Conservation (phyloP, 2,888 invertebrate species). For the Dynastes maya region DNA sequence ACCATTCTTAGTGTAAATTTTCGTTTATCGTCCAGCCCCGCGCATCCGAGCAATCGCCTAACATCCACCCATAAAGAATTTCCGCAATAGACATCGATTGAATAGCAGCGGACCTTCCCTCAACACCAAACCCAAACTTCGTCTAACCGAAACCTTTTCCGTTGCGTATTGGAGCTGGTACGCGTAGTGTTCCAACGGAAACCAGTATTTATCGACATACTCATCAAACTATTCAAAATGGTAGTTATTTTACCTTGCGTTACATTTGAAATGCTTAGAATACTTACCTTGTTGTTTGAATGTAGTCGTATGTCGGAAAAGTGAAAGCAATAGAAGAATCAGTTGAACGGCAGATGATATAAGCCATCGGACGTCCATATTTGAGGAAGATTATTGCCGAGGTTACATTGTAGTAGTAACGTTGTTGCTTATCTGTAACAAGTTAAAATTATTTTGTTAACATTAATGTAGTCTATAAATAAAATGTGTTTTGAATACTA, state of each 20-base stretch:
- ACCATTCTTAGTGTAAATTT: constrained; percentile 42
- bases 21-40: constrained; percentile 22
- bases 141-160: constrained; percentile 35
- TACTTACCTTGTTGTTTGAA: constrained; percentile 67
- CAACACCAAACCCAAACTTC: constrained; percentile 29
- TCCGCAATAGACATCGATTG: constrained; percentile 38
- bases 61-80: constrained; percentile 33
- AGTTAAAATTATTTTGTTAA: constrained; percentile 58
- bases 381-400: constrained; percentile 62
- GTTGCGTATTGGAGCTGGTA: not conserved
- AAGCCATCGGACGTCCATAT: constrained; percentile 69
- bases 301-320: constrained; percentile 65
- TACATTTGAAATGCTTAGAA: constrained; percentile 16
- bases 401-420: constrained; percentile 65
- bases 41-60: constrained; percentile 8
- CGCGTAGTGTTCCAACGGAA: constrained; percentile 10
- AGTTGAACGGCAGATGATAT: constrained; percentile 63
- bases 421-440: constrained; percentile 64
- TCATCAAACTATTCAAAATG: constrained; percentile 1
- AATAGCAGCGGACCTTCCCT: constrained; percentile 39
- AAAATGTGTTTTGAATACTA: too few relatives aligned
- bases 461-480: too few relatives aligned
- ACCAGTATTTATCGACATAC: constrained; percentile 4
- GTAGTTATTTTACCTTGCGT: constrained; percentile 5
- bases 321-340: constrained; percentile 64